A percentile compares a stretch with the other conserved stretches of the same genome.
Conservation (phyloP, 2,888 invertebrate genomes). For the Deilephila elpenor region DNA sequence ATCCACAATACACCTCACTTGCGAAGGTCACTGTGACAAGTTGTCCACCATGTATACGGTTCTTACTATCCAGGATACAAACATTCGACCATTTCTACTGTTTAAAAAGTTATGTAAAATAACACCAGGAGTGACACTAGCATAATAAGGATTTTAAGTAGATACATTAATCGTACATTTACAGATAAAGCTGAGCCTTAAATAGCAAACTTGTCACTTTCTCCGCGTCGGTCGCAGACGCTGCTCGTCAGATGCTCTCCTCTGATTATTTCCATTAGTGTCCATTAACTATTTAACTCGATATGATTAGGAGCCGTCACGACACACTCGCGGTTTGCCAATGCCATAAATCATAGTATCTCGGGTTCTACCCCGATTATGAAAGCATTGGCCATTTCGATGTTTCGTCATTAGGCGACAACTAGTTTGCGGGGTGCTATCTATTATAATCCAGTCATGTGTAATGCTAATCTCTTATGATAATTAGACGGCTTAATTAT, state of each 20-base stretch:
- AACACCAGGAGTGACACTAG: too few relatives aligned
- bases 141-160: too few relatives aligned
- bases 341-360: constrained; percentile 70
- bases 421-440: constrained; percentile 23
- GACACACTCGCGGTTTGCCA: constrained; percentile 65
- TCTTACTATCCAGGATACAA: too few relatives aligned
- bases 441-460: constrained; percentile 23
- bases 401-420: constrained; percentile 31
- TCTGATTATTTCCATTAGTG: constrained; percentile 80
- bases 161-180: neutral
- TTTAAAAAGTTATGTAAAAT: too few relatives aligned
- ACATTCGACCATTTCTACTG: too few relatives aligned
- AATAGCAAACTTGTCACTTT: constrained; percentile 73
- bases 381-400: constrained; percentile 29
- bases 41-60: too few relatives aligned
- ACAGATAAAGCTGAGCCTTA: constrained; percentile 55
- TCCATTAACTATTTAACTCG: constrained; percentile 80
- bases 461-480: constrained; percentile 24
- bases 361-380: constrained; percentile 28
- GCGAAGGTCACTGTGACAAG: too few relatives aligned
- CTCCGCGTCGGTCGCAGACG: constrained; percentile 64
- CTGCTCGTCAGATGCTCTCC: constrained; percentile 74
- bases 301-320: constrained; percentile 79
- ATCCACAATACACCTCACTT: too few relatives aligned
- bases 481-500: constrained; percentile 26